Base-by-base conservation (phyloP, 2,113 vertebrate genomes). In the Brevimyrus niger region DNA sequence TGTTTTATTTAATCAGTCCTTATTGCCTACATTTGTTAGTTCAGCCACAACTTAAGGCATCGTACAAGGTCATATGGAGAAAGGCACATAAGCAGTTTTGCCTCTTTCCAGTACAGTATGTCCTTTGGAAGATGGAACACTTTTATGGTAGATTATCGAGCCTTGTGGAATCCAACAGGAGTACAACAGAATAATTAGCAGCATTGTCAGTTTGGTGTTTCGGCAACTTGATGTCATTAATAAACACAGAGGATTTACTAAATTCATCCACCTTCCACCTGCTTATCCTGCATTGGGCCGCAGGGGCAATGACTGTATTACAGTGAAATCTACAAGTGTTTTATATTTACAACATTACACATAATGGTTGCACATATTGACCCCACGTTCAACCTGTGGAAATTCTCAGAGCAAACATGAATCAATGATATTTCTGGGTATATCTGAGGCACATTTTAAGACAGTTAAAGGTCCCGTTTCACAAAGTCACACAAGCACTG, bases 1-100 rank as follows among this genome's bases (percentile, higher is more conserved):
- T 86, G 83, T 86, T 86, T 86, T 86, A 86, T 86, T 86, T 48
- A 85, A 85, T 85, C 44, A 86, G 83, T 48, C 83, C 83, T 86
- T 86, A 86, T 86, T 86, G 83, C 83, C 83, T 27, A 27, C 83
- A 86, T 86, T 86, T 86, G 83, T 86, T 48, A 80, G 83, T 86
- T 48, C 44, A 85, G 82, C 44, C 83, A 86, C 83, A 86, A 48
- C 83, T 86, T 86, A 50, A 23, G 83, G 47, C 44, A 11, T 50
- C 27, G 83, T 50, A 50, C 83, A 2, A 47, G 83, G 83, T 48
- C 47, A 50, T 27, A 27, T 11, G 0, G 73, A 80, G 73, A 80
- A 86, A 50, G 46, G 50, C 44, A 46, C 42, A 47, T 31, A 3
- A 27, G 47, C 19, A 50, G 50, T 86, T 44, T 23, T 27, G 21